Evolutionary conservation across 92 coral and sea anemone genomes (phyloP).

Genomic region (Phenganax stokvisi): DNA sequence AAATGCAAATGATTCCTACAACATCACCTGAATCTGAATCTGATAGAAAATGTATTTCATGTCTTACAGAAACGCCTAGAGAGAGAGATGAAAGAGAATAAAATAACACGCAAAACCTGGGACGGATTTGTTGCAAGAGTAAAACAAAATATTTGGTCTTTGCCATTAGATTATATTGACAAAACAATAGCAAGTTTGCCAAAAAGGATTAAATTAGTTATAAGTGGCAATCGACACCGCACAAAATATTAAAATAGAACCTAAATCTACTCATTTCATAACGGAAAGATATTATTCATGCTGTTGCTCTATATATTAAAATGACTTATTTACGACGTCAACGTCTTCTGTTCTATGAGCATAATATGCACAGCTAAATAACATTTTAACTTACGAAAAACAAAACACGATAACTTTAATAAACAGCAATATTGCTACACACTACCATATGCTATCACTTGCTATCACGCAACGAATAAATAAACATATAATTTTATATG

Average conservation of each 20-base stretch:
- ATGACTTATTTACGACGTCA: too few relatives aligned
- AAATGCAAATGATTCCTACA: constrained; percentile 45
- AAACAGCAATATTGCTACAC: too few relatives aligned
- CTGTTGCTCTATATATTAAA: too few relatives aligned
- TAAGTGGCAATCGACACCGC: not conserved
- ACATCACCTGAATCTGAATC: constrained; percentile 59
- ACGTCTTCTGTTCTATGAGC: too few relatives aligned
- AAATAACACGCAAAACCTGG: constrained; percentile 26
- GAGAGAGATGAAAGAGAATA: constrained; percentile 32
- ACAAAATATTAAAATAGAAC: not conserved
- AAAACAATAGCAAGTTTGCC: not conserved
- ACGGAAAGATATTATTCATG: too few relatives aligned
- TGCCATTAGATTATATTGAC: not conserved
- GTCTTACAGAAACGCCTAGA: constrained; percentile 34
- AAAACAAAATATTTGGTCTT: not conserved
- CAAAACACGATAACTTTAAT: too few relatives aligned
- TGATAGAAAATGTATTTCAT: constrained; percentile 55
- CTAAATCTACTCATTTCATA: too few relatives aligned
- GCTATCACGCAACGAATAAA: too few relatives aligned
- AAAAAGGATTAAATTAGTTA: not conserved
- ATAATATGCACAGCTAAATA: too few relatives aligned
- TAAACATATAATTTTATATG: too few relatives aligned
- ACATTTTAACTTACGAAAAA: too few relatives aligned
- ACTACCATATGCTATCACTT: too few relatives aligned
- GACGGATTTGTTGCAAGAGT: not conserved